Base-by-base conservation (phyloP, 2,797 vertebrate species). In the Rousettus madagascariensis region DNA sequence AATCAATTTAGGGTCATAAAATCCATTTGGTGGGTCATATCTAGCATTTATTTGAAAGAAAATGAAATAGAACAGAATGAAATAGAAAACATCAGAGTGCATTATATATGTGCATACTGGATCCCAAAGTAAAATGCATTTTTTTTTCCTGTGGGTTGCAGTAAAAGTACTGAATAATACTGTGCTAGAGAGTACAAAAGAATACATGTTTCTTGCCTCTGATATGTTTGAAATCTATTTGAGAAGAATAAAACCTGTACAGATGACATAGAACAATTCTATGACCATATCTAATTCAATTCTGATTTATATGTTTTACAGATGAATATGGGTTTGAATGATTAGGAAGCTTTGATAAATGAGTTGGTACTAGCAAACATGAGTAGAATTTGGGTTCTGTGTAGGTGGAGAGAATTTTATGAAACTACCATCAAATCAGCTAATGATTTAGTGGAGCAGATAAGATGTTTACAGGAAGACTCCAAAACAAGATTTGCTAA, bases 1-100 rank as follows among this genome's bases (percentile, higher is more conserved):
- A 97, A 84, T 91, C 88, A 95, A 66, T 68, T 88, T 82, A 95
- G 72, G 24, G 38, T 85, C 71, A 94, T 86, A 72, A 92, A 94
- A 94, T 94, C 72, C 91, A 89, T 92, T 65, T 84, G 83, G 53
- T 91, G 57, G 24, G 38, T 92, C 65, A 91, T 63, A 93, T 78
- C 8, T 41, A 92, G 15, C 41, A 91, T 90, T 91, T 51, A 49
- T 43, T 71, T 91, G 26, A 49, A 82, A 75, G 26, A 93, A 95
- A 91, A 86, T 65, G 24, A 84, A 71, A 72, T 46, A 82, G 43
- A 75, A 77, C n/a, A 84, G 20, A 78, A 95, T 63, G 66, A 71
- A 88, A 85, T 83, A 38, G 33, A 87, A 93, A 91, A 74, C 12
- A 92, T 19, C 22, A 59, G 61, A 86, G 68, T n/a, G 15, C 8